These are phyloP conservation scores for Dromius quadrimaculatus DNA, from an alignment of 2,888 invertebrate species.

Conservation along the genomic window DNA sequence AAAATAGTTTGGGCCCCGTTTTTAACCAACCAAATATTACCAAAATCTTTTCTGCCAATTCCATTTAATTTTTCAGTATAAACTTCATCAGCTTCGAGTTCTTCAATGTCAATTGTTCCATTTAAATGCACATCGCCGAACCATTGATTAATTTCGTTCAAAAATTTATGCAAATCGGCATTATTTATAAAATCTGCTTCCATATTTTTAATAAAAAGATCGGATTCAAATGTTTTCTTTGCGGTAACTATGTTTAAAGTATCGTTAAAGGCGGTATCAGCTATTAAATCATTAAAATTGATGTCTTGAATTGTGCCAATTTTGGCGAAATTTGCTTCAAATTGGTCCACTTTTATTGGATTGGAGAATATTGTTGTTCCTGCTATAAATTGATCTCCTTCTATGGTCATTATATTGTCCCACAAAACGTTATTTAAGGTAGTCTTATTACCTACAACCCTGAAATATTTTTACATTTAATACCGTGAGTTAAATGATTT, in stretches of 20 bases:
- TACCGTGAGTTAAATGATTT: constrained; percentile 4
- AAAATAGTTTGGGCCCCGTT: constrained; percentile 61
- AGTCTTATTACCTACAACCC: constrained; percentile 51
- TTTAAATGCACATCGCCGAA: constrained; percentile 54
- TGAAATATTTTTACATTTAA: constrained; percentile 8
- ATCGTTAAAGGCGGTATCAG: constrained; percentile 60
- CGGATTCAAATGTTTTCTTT: constrained; percentile 59
- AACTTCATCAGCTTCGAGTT: constrained; percentile 62
- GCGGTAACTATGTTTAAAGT: constrained; percentile 55
- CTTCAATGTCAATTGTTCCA: constrained; percentile 36
- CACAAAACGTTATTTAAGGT: constrained; percentile 57
- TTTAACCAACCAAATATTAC: constrained; percentile 64
- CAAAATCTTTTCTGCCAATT: constrained; percentile 64
- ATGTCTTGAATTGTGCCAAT: constrained; percentile 59
- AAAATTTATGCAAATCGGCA: constrained; percentile 49
- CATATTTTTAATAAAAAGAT: constrained; percentile 59
- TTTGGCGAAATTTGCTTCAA: constrained; percentile 52
- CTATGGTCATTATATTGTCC: constrained; percentile 56
- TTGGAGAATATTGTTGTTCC: constrained; percentile 56
- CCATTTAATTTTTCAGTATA: constrained; percentile 66
- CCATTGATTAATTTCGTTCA: constrained; percentile 47
- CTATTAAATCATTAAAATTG: constrained; percentile 59
- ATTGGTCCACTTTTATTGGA: constrained; percentile 54
- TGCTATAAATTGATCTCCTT: constrained; percentile 55
- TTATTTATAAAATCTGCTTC: constrained; percentile 48